These are phyloP conservation scores for Glossophaga mutica DNA, from an alignment of 2,797 vertebrate species.

Conservation along the genomic window DNA sequence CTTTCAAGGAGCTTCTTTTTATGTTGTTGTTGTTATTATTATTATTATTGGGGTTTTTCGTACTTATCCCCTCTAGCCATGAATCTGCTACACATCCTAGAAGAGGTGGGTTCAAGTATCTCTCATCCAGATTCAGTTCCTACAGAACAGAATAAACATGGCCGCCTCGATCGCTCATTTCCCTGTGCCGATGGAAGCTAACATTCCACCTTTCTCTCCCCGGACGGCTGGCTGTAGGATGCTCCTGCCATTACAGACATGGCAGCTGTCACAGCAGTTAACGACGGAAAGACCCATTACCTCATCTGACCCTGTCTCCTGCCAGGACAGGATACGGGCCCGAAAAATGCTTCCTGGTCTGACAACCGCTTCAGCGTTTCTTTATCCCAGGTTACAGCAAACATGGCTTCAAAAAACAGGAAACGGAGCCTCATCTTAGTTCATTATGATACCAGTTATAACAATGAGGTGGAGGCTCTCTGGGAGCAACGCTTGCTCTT, in stretches of 20 bases:
- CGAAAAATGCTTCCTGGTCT: constrained; percentile 66
- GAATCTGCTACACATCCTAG: background rate
- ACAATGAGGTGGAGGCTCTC: constrained; percentile 26
- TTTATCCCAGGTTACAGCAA: constrained; percentile 66
- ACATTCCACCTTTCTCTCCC: background rate
- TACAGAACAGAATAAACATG: background rate
- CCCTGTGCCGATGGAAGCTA: constrained; percentile 8
- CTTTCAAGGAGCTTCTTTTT: background rate
- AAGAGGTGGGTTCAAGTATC: background rate
- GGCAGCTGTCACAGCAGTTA: constrained; percentile 31
- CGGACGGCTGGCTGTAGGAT: background rate
- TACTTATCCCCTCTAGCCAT: background rate
- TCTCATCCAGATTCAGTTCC: background rate
- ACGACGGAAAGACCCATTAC: constrained; percentile 57
- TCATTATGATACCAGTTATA: constrained; percentile 46
- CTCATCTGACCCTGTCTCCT: constrained; percentile 62
- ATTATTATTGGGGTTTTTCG: background rate
- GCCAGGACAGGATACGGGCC: constrained; percentile 68
- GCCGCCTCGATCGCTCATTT: background rate
- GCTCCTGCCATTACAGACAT: background rate
- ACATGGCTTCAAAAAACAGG: constrained; percentile 70
- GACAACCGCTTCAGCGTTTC: constrained; percentile 33
- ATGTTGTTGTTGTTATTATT: background rate
- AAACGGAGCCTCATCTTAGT: constrained; percentile 52
- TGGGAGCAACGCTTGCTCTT: background rate